Evolutionary conservation across 2,113 vertebrate genomes (phyloP).

Genomic region (Hystrix cristata): DNA sequence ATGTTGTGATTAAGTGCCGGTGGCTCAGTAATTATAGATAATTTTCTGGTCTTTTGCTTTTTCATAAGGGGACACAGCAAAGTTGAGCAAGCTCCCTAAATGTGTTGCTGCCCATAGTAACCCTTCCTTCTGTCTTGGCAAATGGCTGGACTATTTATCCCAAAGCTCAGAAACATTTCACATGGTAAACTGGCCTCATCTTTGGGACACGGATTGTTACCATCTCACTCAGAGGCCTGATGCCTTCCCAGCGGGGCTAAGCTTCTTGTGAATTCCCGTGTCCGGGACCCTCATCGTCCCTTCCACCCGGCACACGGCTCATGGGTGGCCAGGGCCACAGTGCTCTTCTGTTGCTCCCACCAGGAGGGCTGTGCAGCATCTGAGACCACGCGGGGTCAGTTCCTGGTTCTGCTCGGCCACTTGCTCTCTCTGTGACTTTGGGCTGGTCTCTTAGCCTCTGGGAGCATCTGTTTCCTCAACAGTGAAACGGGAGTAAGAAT

Average conservation of each 20-base stretch:
- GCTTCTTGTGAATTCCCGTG: background rate
- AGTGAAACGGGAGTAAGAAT: background rate
- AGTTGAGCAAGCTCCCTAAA: background rate
- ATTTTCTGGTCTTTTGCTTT: constrained; percentile 67
- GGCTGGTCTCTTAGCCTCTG: background rate
- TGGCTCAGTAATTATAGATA: constrained; percentile 2
- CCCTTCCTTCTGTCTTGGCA: background rate
- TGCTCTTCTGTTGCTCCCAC: accelerated
- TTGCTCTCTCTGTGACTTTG: background rate
- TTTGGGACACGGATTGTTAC: background rate
- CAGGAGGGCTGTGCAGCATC: accelerated
- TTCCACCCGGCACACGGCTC: background rate
- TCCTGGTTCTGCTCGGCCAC: background rate
- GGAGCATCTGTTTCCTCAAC: background rate
- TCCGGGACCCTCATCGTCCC: background rate
- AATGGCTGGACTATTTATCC: background rate
- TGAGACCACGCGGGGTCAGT: too few species aligned
- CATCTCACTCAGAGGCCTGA: background rate
- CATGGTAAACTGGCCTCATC: background rate
- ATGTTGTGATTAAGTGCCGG: background rate
- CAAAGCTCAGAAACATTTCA: background rate
- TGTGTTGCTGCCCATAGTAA: background rate
- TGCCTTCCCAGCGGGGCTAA: background rate
- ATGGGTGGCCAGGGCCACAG: background rate
- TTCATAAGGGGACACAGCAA: constrained; percentile 44